phyloP scores from a whole-genome alignment of 2,797 vertebrate species.

The Dryobates pubescens region DNA sequence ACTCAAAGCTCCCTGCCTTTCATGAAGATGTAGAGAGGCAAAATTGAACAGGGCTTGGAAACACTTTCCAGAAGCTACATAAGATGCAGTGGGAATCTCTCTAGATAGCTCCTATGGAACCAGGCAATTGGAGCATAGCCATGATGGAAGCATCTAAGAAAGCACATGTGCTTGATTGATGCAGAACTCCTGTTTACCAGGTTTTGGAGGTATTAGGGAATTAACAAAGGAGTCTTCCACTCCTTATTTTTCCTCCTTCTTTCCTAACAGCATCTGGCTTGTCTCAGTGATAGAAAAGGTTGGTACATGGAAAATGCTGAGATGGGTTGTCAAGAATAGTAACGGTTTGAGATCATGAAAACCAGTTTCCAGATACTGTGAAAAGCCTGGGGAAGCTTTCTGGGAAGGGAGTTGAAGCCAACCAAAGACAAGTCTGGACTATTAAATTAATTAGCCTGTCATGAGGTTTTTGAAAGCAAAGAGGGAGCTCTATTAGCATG shows the following conservation, averaged over 20 bases:
- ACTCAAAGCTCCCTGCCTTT: not conserved
- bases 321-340: not conserved
- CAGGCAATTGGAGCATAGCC: not conserved
- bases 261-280: not conserved
- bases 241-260: not conserved
- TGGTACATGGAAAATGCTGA: not conserved
- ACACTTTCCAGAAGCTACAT: not conserved
- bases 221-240: not conserved
- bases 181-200: not conserved
- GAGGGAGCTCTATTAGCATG: slow-evolving; percentile 22
- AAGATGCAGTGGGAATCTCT: slow-evolving; percentile 24
- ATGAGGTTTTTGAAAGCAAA: slow-evolving; percentile 46
- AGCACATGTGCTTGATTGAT: not conserved
- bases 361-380: not conserved
- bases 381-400: not conserved
- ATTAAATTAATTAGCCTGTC: slow-evolving; percentile 56
- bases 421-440: slow-evolving; percentile 5
- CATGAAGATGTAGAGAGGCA: not conserved
- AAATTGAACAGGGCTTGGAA: not conserved
- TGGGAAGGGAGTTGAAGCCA: slow-evolving; percentile 3
- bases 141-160: not conserved
- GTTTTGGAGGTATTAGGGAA: not conserved
- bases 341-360: not conserved
- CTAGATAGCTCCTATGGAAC: not conserved
- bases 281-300: not conserved